Conservation (phyloP, 2,888 invertebrate genomes). For the Leptinotarsa haldemani region DNA sequence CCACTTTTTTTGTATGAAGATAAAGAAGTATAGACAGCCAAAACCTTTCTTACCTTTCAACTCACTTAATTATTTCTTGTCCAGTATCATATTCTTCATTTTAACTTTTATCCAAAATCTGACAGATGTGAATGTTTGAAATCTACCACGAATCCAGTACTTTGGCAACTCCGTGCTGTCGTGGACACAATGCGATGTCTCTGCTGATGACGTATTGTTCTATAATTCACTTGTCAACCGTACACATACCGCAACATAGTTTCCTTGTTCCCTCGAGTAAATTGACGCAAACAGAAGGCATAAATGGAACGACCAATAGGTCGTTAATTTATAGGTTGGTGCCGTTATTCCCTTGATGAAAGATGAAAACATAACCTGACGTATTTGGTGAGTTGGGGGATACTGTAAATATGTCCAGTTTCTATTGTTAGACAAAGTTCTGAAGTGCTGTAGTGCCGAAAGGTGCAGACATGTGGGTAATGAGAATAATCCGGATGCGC, state of each 20-base stretch:
- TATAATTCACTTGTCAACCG: conserved; percentile 33
- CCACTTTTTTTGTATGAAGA: no score
- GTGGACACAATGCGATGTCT: conserved; percentile 5
- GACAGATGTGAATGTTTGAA: background rate
- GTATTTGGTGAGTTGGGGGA: conserved; percentile 2
- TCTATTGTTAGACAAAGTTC: conserved; percentile 8
- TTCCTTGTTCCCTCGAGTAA: conserved; percentile 15
- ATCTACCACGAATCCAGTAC: background rate
- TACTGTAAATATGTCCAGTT: conserved; percentile 3
- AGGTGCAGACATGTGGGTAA: background rate
- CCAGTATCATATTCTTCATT: no score
- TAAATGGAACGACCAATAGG: conserved; percentile 20
- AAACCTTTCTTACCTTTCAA: no score
- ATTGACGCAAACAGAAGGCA: conserved; percentile 18
- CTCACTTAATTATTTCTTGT: no score
- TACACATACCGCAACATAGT: conserved; percentile 15
- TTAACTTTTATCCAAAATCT: no score
- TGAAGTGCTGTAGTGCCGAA: background rate
- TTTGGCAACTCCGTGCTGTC: background rate
- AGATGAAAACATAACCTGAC: conserved; percentile 14
- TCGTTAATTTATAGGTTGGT: conserved; percentile 9
- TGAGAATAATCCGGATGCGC: conserved; percentile 2
- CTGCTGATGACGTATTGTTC: conserved; percentile 34
- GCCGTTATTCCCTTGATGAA: conserved; percentile 16
- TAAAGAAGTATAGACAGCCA: no score